Evolutionary conservation across 2,113 vertebrate genomes (phyloP).

Genomic region (Scatophagus argus): DNA sequence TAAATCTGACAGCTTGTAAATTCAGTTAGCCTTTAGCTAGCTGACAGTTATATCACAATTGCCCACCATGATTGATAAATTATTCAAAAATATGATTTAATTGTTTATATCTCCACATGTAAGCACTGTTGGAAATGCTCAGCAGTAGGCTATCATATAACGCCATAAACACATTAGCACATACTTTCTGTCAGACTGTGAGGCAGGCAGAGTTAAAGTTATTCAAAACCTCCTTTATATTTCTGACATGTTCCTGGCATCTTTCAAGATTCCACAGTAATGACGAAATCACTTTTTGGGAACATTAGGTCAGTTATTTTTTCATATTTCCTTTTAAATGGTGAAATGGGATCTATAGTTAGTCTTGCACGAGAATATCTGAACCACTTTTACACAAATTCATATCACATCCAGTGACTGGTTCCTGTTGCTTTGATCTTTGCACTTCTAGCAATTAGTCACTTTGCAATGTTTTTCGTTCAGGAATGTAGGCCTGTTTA

Average conservation of each 20-base stretch:
- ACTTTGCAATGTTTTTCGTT: constrained; percentile 69
- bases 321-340: constrained; percentile 61
- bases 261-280: constrained; percentile 72
- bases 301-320: constrained; percentile 60
- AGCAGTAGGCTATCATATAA: constrained; percentile 40
- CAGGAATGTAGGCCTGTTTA: constrained; percentile 68
- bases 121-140: constrained; percentile 21
- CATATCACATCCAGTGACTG: constrained; percentile 68
- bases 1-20: constrained; percentile 35
- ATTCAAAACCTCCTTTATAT: constrained; percentile 75
- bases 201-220: constrained; percentile 62
- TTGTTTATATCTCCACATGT: neutral
- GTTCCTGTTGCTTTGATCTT: constrained; percentile 77
- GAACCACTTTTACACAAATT: constrained; percentile 38
- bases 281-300: constrained; percentile 71
- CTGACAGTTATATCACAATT: constrained; percentile 7
- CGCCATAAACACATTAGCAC: constrained; percentile 67
- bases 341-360: constrained; percentile 40
- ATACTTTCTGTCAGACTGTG: constrained; percentile 56
- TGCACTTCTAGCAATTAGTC: constrained; percentile 68
- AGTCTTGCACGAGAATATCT: constrained; percentile 40
- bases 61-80: constrained; percentile 13
- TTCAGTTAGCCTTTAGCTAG: constrained; percentile 7
- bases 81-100: neutral
- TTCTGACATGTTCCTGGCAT: constrained; percentile 79